These are phyloP conservation scores for Eledone cirrhosa DNA, from an alignment of 2,888 invertebrate genomes.

Conservation along the genomic window DNA sequence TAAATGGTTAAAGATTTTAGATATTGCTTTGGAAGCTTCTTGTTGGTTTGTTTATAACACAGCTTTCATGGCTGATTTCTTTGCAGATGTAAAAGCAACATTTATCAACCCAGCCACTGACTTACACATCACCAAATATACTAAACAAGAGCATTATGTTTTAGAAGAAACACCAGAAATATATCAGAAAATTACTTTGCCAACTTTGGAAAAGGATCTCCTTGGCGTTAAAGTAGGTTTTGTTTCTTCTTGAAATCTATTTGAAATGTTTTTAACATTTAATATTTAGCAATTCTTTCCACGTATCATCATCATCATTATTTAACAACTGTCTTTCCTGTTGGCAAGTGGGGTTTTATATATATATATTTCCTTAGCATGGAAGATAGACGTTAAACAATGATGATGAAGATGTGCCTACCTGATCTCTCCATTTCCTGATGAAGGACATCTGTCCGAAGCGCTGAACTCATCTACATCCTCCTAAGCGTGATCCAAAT, in stretches of 20 bases:
- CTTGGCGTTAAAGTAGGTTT: constrained; percentile 79
- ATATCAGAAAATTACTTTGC: constrained; percentile 82
- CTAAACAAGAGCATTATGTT: constrained; percentile 77
- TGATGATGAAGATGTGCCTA: too few species aligned
- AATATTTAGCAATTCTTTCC: neutral
- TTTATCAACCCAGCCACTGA: constrained; percentile 93
- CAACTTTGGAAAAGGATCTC: constrained; percentile 74
- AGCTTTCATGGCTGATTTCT: neutral
- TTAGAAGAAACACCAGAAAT: constrained; percentile 85
- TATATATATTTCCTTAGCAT: too few species aligned
- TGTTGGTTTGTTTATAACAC: neutral
- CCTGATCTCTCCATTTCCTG: too few species aligned
- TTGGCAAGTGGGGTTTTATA: too few species aligned
- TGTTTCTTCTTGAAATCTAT: neutral
- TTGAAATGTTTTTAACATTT: neutral
- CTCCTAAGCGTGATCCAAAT: too few species aligned
- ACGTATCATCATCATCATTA: too few species aligned
- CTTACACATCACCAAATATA: constrained; percentile 89
- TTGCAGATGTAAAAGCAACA: constrained; percentile 78
- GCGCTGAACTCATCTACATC: too few species aligned
- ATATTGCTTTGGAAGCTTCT: neutral
- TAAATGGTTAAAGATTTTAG: neutral
- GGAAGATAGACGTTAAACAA: too few species aligned
- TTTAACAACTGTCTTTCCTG: too few species aligned
- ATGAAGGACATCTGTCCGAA: too few species aligned